These are phyloP conservation scores for Prinia subflava DNA, from an alignment of 2,113 vertebrate genomes.

Conservation along the genomic window DNA sequence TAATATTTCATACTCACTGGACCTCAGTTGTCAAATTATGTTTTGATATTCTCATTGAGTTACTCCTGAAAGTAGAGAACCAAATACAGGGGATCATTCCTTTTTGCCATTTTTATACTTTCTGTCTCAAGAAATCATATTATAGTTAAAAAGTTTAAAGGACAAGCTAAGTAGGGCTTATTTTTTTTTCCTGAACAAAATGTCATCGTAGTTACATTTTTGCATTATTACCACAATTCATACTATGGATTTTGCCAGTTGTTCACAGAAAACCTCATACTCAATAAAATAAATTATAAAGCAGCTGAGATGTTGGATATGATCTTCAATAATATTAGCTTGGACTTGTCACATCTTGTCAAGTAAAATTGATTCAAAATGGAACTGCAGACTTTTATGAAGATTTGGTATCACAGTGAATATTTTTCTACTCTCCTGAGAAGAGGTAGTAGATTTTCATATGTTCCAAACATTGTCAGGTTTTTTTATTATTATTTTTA, in stretches of 20 bases:
- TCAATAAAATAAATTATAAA: background rate
- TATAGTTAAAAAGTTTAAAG: background rate
- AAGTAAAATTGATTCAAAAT: background rate
- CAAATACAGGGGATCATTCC: background rate
- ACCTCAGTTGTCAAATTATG: background rate
- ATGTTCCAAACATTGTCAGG: background rate
- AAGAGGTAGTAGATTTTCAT: background rate
- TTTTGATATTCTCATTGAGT: background rate
- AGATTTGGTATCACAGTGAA: background rate
- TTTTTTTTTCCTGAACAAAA: background rate
- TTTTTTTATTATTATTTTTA: background rate
- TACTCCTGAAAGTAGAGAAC: background rate
- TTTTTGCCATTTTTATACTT: background rate
- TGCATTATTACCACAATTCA: background rate
- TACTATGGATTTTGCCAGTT: background rate
- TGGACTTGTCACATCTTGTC: background rate
- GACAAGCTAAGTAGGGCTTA: background rate
- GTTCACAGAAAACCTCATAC: background rate
- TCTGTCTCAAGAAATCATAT: background rate
- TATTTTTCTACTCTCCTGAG: slow-evolving; percentile 5
- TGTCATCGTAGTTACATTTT: background rate
- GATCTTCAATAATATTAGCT: background rate
- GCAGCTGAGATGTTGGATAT: background rate
- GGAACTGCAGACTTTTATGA: background rate
- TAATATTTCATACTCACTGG: background rate